Percentiles rank a stretch among this genome's conserved stretches.
phyloP scores from a whole-genome alignment of 2,888 invertebrate genomes.

The Drosophila pegasa region DNA sequence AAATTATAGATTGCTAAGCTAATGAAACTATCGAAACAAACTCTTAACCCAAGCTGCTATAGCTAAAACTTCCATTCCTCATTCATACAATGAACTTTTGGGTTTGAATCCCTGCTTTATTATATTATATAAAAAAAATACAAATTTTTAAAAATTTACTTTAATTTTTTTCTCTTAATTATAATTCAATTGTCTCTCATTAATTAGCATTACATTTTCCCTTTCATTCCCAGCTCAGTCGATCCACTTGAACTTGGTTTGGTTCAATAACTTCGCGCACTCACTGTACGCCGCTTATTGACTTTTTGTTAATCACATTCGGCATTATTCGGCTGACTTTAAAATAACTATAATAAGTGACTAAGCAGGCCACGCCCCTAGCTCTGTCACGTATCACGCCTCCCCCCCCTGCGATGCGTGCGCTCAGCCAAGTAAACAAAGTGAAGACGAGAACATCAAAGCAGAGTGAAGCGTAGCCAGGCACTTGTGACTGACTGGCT shows the following conservation, averaged over 20 bases:
- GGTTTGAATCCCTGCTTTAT: not conserved
- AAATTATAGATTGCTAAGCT: not conserved
- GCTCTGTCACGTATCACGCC: not conserved
- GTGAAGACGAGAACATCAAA: constrained; percentile 60
- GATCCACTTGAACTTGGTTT: constrained; percentile 11
- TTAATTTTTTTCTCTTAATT: no score
- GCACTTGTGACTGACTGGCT: constrained; percentile 41
- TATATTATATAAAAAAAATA: no score
- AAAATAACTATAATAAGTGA: constrained; percentile 42
- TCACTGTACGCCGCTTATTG: constrained; percentile 1
- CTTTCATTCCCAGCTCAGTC: not conserved
- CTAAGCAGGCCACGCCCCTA: constrained; percentile 32
- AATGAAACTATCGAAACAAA: no score
- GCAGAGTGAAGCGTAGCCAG: constrained; percentile 26
- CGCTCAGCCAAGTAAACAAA: constrained; percentile 25
- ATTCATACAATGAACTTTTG: not conserved
- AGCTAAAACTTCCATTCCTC: not conserved
- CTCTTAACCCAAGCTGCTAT: not conserved
- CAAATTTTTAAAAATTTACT: no score
- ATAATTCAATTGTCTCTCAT: no score
- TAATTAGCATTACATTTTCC: not conserved
- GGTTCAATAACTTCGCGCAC: constrained; percentile 22
- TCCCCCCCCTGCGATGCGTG: no score
- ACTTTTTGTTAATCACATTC: constrained; percentile 1
- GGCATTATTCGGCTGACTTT: constrained; percentile 38